Conservation (phyloP, 2,888 invertebrate species). For the Matsumyia berberina region DNA sequence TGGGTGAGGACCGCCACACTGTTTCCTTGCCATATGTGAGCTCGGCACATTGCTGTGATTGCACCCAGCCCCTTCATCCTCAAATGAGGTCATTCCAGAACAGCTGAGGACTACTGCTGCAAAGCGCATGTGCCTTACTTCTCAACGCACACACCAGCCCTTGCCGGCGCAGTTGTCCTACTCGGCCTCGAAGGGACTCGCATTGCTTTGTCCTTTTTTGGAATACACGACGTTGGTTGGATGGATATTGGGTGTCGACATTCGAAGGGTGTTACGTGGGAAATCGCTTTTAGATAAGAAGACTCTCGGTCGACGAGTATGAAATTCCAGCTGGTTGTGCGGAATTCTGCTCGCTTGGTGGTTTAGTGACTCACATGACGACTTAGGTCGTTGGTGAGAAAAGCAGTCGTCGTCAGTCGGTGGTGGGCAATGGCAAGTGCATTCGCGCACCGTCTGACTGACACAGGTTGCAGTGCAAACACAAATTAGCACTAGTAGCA, state of each 20-base stretch:
- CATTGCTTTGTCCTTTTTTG: constrained; percentile 3
- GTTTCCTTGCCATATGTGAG: constrained; percentile 9
- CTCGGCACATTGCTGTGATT: too few relatives aligned
- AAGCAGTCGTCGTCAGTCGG: constrained; percentile 29
- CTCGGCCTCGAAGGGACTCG: constrained; percentile 18
- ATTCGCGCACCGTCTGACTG: not conserved
- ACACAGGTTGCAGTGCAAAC: not conserved
- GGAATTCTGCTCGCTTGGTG: constrained; percentile 78
- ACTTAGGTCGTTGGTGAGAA: constrained; percentile 59
- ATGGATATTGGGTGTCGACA: constrained; percentile 45
- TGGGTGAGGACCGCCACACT: constrained; percentile 54
- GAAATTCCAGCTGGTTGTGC: constrained; percentile 36
- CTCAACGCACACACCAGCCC: not conserved
- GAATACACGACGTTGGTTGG: constrained; percentile 34
- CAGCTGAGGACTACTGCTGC: constrained; percentile 60
- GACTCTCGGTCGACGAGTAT: constrained; percentile 6
- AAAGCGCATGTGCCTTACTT: constrained; percentile 44
- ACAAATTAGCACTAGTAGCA: constrained; percentile 3
- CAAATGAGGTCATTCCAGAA: constrained; percentile 55
- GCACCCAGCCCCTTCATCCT: too few relatives aligned
- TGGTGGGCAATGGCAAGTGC: not conserved
- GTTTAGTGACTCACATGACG: constrained; percentile 84
- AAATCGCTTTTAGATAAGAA: constrained; percentile 5
- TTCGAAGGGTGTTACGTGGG: constrained; percentile 31
- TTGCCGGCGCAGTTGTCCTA: constrained; percentile 19